These are phyloP conservation scores for Nudaria mundana DNA, from an alignment of 2,888 invertebrate genomes.

Conservation along the genomic window DNA sequence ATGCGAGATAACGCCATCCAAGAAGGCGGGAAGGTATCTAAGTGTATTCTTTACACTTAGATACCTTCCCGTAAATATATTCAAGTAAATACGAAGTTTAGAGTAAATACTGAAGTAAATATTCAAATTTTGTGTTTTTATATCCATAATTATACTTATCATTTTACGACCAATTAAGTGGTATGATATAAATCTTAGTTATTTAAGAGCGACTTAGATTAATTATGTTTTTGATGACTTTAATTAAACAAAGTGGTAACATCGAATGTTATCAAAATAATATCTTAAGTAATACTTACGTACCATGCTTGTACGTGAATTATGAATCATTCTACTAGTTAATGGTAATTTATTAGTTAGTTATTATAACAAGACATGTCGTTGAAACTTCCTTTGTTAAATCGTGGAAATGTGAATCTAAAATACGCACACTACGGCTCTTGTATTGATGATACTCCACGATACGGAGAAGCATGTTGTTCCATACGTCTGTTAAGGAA, in stretches of 20 bases:
- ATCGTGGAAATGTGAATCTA: too few species aligned
- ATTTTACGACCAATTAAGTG: conserved; percentile 22
- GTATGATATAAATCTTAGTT: conserved; percentile 22
- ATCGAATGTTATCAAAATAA: conserved; percentile 2
- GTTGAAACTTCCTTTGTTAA: too few species aligned
- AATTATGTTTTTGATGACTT: conserved; percentile 8
- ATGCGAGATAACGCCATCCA: conserved; percentile 54
- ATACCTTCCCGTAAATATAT: not conserved
- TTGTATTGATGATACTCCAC: too few species aligned
- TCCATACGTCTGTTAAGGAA: too few species aligned
- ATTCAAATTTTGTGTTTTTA: conserved; percentile 11
- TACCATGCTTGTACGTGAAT: not conserved
- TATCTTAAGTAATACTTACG: conserved; percentile 3
- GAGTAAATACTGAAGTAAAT: not conserved
- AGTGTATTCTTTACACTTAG: not conserved
- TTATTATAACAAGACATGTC: too few species aligned
- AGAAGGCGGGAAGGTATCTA: conserved; percentile 34
- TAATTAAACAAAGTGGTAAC: not conserved
- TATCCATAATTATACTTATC: conserved; percentile 4
- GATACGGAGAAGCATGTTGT: too few species aligned
- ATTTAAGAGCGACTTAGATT: conserved; percentile 18
- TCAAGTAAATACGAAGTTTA: not conserved
- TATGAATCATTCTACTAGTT: not conserved
- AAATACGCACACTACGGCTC: too few species aligned
- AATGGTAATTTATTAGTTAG: not conserved